phyloP scores from a whole-genome alignment of 37 sponge, comb jelly and placozoan species.

The Ephydatia muelleri region DNA sequence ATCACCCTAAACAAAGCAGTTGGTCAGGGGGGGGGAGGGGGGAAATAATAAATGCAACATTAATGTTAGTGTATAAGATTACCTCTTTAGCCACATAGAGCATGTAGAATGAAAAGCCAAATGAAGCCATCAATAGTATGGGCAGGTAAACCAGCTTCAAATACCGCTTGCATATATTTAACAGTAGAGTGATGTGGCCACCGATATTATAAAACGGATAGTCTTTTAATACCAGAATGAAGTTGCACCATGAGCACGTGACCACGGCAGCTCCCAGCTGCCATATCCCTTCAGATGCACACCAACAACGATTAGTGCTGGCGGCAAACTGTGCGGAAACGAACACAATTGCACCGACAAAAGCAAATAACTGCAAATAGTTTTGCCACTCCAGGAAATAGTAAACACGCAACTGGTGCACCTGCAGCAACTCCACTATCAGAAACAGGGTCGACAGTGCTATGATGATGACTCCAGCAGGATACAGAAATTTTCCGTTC shows the following conservation, averaged over 20 bases:
- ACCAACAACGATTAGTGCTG: background rate
- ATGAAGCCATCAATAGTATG: background rate
- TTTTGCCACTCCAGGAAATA: background rate
- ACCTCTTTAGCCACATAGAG: background rate
- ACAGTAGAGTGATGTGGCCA: background rate
- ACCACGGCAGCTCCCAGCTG: background rate
- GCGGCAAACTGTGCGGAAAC: background rate
- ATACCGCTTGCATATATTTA: background rate
- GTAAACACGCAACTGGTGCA: background rate
- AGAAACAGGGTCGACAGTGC: too few relatives aligned
- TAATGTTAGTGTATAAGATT: background rate
- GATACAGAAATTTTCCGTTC: too few relatives aligned
- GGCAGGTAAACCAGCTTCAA: background rate
- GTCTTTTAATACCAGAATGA: background rate
- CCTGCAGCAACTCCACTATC: background rate
- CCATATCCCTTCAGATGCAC: background rate
- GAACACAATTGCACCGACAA: background rate
- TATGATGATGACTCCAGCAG: too few relatives aligned
- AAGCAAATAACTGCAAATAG: background rate
- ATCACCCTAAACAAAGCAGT: background rate
- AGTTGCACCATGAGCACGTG: background rate
- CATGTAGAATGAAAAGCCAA: background rate
- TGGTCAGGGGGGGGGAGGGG: background rate
- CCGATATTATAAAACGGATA: background rate
- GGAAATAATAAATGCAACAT: too few relatives aligned